Evolutionary conservation across 2,113 vertebrate species (phyloP).

Genomic region (Salvelinus sp.): DNA sequence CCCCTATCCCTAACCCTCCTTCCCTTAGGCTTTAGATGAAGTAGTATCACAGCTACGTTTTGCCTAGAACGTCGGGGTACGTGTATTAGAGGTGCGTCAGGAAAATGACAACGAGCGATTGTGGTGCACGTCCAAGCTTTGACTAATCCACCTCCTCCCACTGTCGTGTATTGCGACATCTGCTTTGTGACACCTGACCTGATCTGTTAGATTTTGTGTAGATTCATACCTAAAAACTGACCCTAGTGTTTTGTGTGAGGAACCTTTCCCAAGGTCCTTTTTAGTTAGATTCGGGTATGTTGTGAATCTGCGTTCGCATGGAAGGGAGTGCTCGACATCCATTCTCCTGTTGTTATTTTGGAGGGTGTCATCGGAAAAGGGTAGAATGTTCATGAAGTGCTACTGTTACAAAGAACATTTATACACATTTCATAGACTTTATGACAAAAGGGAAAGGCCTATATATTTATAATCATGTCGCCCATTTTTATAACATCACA

Average conservation of each 20-base stretch:
- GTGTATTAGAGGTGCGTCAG: neutral
- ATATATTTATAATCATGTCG: conserved; percentile 15
- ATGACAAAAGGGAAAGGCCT: conserved; percentile 30
- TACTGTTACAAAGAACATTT: conserved; percentile 1
- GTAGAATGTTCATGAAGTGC: neutral
- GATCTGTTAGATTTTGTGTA: neutral
- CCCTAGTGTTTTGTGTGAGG: conserved; percentile 2
- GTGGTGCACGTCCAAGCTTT: too few relatives aligned
- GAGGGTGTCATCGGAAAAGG: too few relatives aligned
- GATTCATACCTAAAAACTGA: neutral
- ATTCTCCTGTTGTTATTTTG: conserved; percentile 15
- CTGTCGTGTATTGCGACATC: too few relatives aligned
- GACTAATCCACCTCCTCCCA: too few relatives aligned
- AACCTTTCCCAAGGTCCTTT: neutral
- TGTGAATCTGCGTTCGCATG: neutral
- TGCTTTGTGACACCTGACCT: too few relatives aligned
- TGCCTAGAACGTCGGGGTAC: neutral
- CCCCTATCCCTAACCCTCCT: neutral
- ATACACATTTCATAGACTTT: conserved; percentile 36
- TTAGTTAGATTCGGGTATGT: neutral
- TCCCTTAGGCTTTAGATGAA: neutral
- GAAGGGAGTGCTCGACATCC: neutral
- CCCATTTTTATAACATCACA: conserved; percentile 15
- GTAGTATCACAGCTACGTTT: neutral
- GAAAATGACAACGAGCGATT: too few relatives aligned